These are phyloP conservation scores for Parotia lawesii DNA, from an alignment of 2,113 vertebrate genomes.

Conservation along the genomic window DNA sequence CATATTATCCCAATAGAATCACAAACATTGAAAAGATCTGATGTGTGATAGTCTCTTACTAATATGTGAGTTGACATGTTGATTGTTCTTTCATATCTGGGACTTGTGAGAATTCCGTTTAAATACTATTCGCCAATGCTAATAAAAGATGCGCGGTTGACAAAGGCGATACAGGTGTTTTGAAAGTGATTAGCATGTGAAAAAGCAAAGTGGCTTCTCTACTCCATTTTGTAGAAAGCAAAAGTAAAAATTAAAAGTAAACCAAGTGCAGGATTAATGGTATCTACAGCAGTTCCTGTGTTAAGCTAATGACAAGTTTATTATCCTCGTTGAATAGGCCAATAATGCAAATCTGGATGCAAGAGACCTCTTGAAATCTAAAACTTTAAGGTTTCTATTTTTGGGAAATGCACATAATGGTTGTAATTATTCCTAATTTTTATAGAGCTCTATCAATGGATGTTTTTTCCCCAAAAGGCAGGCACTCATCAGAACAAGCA, in stretches of 20 bases:
- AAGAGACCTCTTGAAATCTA: neutral
- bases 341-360: neutral
- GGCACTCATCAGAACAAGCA: neutral
- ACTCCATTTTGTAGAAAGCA: neutral
- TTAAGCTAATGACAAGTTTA: neutral
- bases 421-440: neutral
- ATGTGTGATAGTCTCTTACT: constrained; percentile 51
- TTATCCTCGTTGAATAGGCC: neutral
- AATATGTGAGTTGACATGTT: constrained; percentile 60
- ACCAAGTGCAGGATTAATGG: neutral
- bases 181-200: neutral
- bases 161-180: constrained; percentile 25
- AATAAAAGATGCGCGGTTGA: neutral
- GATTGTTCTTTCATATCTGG: constrained; percentile 60
- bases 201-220: neutral
- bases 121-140: neutral
- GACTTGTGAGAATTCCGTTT: constrained; percentile 25
- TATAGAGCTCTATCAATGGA: neutral
- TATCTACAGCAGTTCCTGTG: neutral
- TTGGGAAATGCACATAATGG: neutral
- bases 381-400: neutral
- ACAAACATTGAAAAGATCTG: constrained; percentile 37
- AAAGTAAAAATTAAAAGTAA: neutral
- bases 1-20: constrained; percentile 66
- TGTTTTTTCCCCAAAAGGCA: neutral